These are phyloP conservation scores for Drosophila melanocephala DNA, from an alignment of 2,888 invertebrate species.

Conservation along the genomic window DNA sequence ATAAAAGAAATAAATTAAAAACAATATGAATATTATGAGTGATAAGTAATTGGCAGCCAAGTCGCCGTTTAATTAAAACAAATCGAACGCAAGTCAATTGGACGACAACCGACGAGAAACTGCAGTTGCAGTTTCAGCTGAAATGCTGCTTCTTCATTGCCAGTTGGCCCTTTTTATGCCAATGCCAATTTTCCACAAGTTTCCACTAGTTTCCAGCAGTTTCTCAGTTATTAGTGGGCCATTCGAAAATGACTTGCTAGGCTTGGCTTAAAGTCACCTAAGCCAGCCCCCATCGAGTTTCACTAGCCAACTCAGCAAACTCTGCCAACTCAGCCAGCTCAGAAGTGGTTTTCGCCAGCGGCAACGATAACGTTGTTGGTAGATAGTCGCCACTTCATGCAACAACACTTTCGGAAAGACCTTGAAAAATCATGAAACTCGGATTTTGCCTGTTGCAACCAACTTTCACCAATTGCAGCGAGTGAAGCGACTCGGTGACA, in stretches of 20 bases:
- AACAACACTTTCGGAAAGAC: constrained; percentile 63
- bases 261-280: constrained; percentile 1
- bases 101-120: not conserved
- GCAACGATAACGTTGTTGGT: constrained; percentile 6
- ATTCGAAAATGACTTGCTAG: constrained; percentile 1
- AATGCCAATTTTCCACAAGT: not conserved
- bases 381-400: constrained; percentile 19
- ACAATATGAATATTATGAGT: constrained; percentile 53
- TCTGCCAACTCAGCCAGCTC: not conserved
- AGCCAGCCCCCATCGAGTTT: not conserved
- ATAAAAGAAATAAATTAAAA: not conserved
- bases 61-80: constrained; percentile 19
- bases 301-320: not conserved
- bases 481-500: constrained; percentile 19
- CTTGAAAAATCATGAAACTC: constrained; percentile 72
- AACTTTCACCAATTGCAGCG: constrained; percentile 70
- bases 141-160: not conserved
- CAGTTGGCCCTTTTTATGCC: not conserved
- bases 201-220: not conserved
- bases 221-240: constrained; percentile 2
- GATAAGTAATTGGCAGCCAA: constrained; percentile 63
- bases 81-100: constrained; percentile 13
- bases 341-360: constrained; percentile 9
- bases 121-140: not conserved
- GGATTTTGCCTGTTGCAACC: constrained; percentile 8